A percentile compares a stretch with the other conserved stretches of the same genome.
These are phyloP conservation scores for Gallinago solitaria DNA, from an alignment of 2,797 vertebrate genomes.

Conservation along the genomic window DNA sequence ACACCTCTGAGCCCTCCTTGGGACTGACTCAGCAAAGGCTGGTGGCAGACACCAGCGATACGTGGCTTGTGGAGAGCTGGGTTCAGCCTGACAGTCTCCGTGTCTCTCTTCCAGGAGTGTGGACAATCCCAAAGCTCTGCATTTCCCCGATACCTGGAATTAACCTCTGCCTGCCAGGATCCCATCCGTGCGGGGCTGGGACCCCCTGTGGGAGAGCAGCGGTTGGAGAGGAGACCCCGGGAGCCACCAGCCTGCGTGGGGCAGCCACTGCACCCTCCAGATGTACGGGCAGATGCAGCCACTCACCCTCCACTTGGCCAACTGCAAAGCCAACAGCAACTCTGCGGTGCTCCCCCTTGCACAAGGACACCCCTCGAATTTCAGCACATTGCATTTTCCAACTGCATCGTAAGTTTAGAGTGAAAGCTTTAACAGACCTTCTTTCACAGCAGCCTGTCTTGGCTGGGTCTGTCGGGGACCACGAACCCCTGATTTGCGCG, in stretches of 20 bases:
- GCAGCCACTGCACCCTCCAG: neutral
- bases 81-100: neutral
- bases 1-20: neutral
- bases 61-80: fast-evolving
- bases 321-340: neutral
- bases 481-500: fast-evolving
- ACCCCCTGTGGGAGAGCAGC: neutral
- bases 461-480: neutral
- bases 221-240: fast-evolving
- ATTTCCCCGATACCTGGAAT: neutral
- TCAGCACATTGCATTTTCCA: neutral
- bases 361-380: neutral
- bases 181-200: neutral
- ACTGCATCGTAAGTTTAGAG: too few relatives aligned
- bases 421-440: neutral
- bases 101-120: fast-evolving
- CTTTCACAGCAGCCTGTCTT: neutral
- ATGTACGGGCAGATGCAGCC: too few relatives aligned
- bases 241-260: neutral
- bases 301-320: neutral
- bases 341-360: neutral
- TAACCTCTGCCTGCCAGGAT: neutral
- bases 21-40: neutral
- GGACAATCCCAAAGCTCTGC: neutral
- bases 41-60: fast-evolving